These are phyloP conservation scores for Limnephilus rhombicus DNA, from an alignment of 2,888 invertebrate species.

Conservation along the genomic window DNA sequence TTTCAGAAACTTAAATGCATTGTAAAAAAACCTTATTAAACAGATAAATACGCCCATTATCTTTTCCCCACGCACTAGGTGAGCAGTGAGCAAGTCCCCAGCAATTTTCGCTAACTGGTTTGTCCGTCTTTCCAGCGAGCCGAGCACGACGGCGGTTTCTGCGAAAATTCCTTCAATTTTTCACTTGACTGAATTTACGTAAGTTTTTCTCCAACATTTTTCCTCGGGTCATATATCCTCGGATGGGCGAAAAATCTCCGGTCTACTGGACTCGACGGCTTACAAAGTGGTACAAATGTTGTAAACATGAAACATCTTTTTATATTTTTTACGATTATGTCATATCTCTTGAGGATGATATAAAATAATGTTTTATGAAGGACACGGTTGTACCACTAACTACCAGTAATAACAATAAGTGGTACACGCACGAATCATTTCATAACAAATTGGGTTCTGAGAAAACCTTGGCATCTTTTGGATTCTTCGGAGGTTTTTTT, in stretches of 20 bases:
- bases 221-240: background rate
- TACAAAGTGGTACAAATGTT: background rate
- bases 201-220: slow-evolving; percentile 4
- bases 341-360: background rate
- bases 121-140: background rate
- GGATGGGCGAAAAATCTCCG: background rate
- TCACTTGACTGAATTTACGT: background rate
- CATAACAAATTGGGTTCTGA: background rate
- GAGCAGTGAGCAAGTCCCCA: background rate
- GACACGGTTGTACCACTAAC: background rate
- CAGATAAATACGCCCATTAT: background rate
- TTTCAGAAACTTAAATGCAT: background rate
- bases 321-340: background rate
- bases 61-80: background rate
- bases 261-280: background rate
- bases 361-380: background rate
- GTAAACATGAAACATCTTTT: background rate
- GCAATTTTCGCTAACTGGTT: background rate
- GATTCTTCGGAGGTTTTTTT: background rate
- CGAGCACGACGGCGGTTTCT: background rate
- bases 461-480: background rate
- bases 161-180: background rate
- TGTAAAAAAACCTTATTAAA: background rate
- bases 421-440: background rate
- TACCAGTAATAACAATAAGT: background rate